Conservation (phyloP, 2,797 vertebrate genomes). For the Epinephelus coioides region DNA sequence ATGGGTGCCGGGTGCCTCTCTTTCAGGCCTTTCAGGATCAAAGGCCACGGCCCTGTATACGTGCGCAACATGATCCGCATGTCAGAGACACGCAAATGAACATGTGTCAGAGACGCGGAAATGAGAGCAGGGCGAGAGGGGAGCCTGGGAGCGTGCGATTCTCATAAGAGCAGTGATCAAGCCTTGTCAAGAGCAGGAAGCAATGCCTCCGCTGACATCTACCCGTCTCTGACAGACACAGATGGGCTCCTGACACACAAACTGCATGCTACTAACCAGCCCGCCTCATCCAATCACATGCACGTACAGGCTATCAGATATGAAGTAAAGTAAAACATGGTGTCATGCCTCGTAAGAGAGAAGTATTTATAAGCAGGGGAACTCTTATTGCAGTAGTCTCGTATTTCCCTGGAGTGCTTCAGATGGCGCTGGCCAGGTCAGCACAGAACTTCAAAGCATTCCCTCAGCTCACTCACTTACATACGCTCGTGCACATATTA, state of each 20-base stretch:
- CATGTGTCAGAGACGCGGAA: slow-evolving; percentile 81
- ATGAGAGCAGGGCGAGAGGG: slow-evolving; percentile 70
- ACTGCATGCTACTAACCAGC: slow-evolving; percentile 31
- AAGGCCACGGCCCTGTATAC: slow-evolving; percentile 67
- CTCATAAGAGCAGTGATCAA: slow-evolving; percentile 84
- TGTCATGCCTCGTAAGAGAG: slow-evolving; percentile 41
- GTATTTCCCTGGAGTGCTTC: slow-evolving; percentile 31
- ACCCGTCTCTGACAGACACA: slow-evolving; percentile 68
- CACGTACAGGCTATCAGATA: slow-evolving; percentile 9
- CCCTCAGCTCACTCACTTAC: slow-evolving; percentile 24
- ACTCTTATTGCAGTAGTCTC: slow-evolving; percentile 35
- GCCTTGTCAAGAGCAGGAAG: slow-evolving; percentile 76
- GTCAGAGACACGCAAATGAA: slow-evolving; percentile 86
- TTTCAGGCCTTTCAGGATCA: slow-evolving; percentile 78
- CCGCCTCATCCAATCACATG: slow-evolving; percentile 40
- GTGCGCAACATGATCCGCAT: slow-evolving; percentile 73
- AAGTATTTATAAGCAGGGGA: slow-evolving; percentile 41
- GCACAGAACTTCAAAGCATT: slow-evolving; percentile 61
- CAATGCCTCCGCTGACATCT: slow-evolving; percentile 66
- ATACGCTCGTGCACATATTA: neutral
- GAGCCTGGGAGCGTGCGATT: slow-evolving; percentile 69
- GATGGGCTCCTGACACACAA: slow-evolving; percentile 52
- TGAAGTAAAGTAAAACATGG: slow-evolving; percentile 30
- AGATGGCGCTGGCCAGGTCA: slow-evolving; percentile 49
- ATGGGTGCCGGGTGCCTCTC: slow-evolving; percentile 57